Evolutionary conservation across 1,140 invertebrate genomes (phyloP).

Genomic region (Drosophila orena): DNA sequence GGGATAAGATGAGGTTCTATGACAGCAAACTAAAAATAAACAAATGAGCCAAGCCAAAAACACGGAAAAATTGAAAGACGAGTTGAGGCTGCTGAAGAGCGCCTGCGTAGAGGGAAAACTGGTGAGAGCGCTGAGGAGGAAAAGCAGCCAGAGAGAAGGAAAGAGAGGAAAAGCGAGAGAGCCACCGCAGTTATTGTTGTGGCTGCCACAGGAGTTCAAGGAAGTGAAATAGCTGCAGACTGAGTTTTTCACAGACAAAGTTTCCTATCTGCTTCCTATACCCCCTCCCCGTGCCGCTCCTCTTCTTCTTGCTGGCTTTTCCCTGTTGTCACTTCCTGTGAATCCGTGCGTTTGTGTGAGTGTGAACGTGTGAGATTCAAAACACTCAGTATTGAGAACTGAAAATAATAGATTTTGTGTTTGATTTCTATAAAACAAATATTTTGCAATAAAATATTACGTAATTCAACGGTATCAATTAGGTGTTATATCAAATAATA

Average conservation of each 20-base stretch:
- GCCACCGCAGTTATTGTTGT: constrained; percentile 39
- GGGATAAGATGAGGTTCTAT: constrained; percentile 40
- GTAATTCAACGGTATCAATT: too few relatives aligned
- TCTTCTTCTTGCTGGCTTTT: constrained; percentile 21
- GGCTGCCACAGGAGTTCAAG: constrained; percentile 75
- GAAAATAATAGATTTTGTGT: constrained; percentile 7
- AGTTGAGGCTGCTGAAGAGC: constrained; percentile 28
- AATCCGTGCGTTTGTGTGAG: constrained; percentile 17
- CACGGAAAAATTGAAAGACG: constrained; percentile 22
- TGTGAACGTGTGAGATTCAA: constrained; percentile 18
- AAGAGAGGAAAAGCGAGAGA: constrained; percentile 11
- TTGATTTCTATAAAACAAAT: background rate
- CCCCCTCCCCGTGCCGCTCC: background rate
- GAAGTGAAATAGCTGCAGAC: constrained; percentile 82
- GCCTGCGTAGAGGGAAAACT: constrained; percentile 45
- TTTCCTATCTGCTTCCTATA: constrained; percentile 41
- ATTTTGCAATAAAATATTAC: too few relatives aligned
- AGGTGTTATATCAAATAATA: too few relatives aligned
- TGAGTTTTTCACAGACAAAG: constrained; percentile 67
- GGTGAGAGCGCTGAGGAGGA: constrained; percentile 2
- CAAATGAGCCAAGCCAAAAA: constrained; percentile 72
- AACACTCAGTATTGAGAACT: constrained; percentile 1
- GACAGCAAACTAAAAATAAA: constrained; percentile 80
- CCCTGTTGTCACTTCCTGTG: constrained; percentile 68
- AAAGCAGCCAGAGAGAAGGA: constrained; percentile 7